Base-by-base conservation (phyloP, 35 echinoderm and acorn worm species). In the Diadema setosum region DNA sequence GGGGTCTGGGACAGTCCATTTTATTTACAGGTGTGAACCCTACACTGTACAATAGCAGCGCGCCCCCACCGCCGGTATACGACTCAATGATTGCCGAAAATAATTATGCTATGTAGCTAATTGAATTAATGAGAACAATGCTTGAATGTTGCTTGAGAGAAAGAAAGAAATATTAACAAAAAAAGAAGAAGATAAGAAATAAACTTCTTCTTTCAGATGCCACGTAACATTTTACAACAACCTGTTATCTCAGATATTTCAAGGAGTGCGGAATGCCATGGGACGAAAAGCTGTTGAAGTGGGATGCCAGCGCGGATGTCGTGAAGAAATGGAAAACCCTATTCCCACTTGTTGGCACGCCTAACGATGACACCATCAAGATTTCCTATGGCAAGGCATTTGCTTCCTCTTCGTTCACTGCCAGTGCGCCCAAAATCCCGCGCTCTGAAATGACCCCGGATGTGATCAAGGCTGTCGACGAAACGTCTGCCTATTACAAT, bases 231-330 rank as follows among this genome's bases (percentile, higher is more conserved):
- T n/a, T n/a, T n/a, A n/a, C n/a, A n/a, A n/a, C n/a, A n/a, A n/a
- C n/a, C n/a, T n/a, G n/a, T n/a, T n/a, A n/a, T 5, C 82, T 45
- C 23, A 91, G 85, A 41, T 91, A 91, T 49, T 91, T 91, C 33
- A 42, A 91, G 39, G 89, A 81, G n/a, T 44, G 83, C 40, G 89
- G 89, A 29, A 78, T 91, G 42, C 82, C 89, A n/a, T 91, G 48
- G 57, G 84, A 86, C 32, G 89, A 69, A 3, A 50, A 81, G 21
- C 45, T 58, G 16, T 39, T 78, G 12, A 23, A 29, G 15, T 91
- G 89, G 89, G 82, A 85, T 18, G 46, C 1, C 17, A 58, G 48
- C 20, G 33, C 65, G 14, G 83, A 70, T 39, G 63, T 91, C 14
- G 29, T 91, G 5, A 42, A 24, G 8, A 33, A 75, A 12, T 91